Evolutionary conservation across 2,797 vertebrate genomes (phyloP), one percentile per base, ranked within the genome.

Genomic region (Lophius americanus): DNA sequence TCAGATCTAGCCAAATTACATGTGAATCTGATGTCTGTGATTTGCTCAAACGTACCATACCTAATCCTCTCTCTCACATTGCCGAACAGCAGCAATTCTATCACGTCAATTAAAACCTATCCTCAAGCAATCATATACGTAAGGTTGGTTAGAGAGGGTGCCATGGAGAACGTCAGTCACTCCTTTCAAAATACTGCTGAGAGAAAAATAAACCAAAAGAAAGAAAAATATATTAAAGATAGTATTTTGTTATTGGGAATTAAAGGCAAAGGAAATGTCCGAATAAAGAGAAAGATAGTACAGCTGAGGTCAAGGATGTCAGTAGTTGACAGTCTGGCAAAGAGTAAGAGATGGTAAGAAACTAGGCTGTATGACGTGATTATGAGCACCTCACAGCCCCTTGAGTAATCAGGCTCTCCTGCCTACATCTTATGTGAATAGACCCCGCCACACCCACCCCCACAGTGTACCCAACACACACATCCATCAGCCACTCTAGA

Each of bases 371-470:
- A 71, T 88, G 79, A 79, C 68, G 53, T 92, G 86, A 91, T 90
- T 90, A 72, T 44, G 36, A 68, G 64, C 56, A 61, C 79, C 80
- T 85, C 76, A 74, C 79, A 76, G 82, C 75, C 83, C 72, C 89
- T 92, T 81, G 82, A 88, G 88, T 86, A 93, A 93, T 93, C 93
- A 92, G 83, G 83, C 73, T 59, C 80, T 44, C 10, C 76, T 83
- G 82, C 79, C 75, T 83, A 89, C 85, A 78, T 89, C 86, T 84
- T 61, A 74, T 85, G 63, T 77, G 70, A 87, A 85, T 85, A 85
- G 70, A 37, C 72, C 61, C 56, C 39, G 6, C 46, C 68, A 46
- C 12, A 54, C 46, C 23, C 55, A 43, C 32, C 5, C 12, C 37
- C 7, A 3, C 14, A 10, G 49, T 47, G 13, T 9, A 60, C 9